Evolutionary conservation across 2,113 vertebrate species (phyloP).

Genomic region (Perca flavescens): DNA sequence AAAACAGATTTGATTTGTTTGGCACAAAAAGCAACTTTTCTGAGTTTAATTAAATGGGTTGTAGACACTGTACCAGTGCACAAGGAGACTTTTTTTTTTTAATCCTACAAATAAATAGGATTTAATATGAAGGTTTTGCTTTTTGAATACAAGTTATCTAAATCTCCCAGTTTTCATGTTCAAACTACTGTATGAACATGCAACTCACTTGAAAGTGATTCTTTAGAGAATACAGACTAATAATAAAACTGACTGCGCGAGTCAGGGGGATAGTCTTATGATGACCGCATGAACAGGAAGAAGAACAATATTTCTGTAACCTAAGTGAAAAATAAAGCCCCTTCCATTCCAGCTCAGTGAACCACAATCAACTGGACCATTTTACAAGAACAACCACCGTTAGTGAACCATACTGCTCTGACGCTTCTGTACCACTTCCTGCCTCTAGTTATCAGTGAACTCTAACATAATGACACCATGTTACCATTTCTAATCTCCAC

Average conservation of each 20-base stretch:
- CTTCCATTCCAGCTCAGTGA: slow-evolving; percentile 17
- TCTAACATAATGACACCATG: slow-evolving; percentile 7
- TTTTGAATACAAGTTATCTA: background rate
- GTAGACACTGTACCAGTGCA: background rate
- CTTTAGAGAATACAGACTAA: background rate
- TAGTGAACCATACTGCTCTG: background rate
- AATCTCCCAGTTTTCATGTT: slow-evolving; percentile 7
- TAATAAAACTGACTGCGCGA: slow-evolving; percentile 24
- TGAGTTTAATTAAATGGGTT: background rate
- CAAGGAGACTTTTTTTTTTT: background rate
- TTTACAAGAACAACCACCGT: background rate
- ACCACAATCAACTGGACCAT: background rate
- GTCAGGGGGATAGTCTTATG: slow-evolving; percentile 52
- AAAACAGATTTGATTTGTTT: background rate
- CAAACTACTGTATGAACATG: slow-evolving; percentile 6
- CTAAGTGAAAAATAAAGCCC: slow-evolving; percentile 24
- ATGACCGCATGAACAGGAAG: slow-evolving; percentile 4
- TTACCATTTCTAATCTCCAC: slow-evolving; percentile 4
- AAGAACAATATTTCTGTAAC: background rate
- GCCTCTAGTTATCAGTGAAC: slow-evolving; percentile 1
- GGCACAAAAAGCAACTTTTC: background rate
- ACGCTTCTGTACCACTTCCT: background rate
- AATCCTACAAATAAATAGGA: background rate
- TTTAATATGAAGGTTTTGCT: background rate
- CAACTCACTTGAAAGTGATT: background rate